Conservation (phyloP, 2,113 vertebrate genomes). For the Chloropsis cyanopogon region DNA sequence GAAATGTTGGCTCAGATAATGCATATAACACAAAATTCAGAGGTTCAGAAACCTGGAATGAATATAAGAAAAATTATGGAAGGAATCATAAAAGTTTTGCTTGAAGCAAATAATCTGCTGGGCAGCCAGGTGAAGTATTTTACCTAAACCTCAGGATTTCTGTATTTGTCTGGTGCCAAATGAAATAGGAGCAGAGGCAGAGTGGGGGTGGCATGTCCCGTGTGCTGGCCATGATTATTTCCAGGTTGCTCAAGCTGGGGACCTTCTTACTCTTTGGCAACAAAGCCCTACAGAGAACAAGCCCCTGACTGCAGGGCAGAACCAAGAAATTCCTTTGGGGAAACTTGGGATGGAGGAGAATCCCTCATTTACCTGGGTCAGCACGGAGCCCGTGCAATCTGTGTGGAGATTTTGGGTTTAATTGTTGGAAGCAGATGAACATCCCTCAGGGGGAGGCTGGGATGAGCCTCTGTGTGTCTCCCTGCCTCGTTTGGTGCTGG, state of each 20-base stretch:
- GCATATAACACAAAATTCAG: neutral
- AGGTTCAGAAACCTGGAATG: neutral
- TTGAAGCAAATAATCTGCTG: neutral
- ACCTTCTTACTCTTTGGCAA: neutral
- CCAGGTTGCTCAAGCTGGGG: neutral
- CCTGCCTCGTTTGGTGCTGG: neutral
- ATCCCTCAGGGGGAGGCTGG: neutral
- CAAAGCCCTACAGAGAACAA: neutral
- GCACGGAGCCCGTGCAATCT: rapidly evolving
- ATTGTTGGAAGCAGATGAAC: neutral
- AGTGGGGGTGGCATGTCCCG: neutral
- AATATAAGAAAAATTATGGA: neutral
- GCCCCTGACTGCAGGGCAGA: neutral
- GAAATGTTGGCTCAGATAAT: neutral
- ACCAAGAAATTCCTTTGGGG: neutral
- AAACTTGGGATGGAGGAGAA: neutral
- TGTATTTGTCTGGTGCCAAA: neutral
- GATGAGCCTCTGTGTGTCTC: rapidly evolving
- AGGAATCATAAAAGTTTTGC: neutral
- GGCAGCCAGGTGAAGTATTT: neutral
- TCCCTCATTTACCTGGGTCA: neutral
- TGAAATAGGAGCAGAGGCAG: neutral
- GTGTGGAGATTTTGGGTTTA: neutral
- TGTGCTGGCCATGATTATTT: neutral
- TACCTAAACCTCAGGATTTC: neutral